Conservation (phyloP, 2,113 vertebrate genomes). For the Carassius auratus region DNA sequence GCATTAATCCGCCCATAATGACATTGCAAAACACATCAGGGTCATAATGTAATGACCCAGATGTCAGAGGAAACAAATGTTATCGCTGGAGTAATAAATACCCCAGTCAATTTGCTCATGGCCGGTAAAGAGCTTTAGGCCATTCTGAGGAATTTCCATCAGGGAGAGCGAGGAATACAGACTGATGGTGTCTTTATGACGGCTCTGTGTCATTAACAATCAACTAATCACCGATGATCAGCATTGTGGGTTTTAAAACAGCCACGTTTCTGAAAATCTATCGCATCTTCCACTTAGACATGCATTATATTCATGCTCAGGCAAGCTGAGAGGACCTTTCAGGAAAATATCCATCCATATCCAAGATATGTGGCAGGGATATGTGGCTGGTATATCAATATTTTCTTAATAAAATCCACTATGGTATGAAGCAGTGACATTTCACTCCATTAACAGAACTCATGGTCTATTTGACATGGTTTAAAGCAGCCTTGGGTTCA, state of each 20-base stretch:
- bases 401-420: not conserved
- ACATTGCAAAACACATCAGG: slow-evolving; percentile 52
- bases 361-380: not conserved
- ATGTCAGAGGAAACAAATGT: slow-evolving; percentile 46
- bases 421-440: not conserved
- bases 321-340: not conserved
- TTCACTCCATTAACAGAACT: not conserved
- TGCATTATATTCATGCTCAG: not conserved
- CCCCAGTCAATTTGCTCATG: slow-evolving; percentile 41
- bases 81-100: slow-evolving; percentile 36
- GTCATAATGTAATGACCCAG: slow-evolving; percentile 50
- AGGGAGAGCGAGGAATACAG: slow-evolving; percentile 31
- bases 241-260: not conserved
- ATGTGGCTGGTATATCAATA: not conserved
- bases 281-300: not conserved
- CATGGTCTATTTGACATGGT: not conserved
- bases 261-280: not conserved
- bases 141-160: slow-evolving; percentile 44
- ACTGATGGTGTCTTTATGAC: slow-evolving; percentile 29
- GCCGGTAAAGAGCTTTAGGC: slow-evolving; percentile 40
- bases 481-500: not conserved
- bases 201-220: slow-evolving; percentile 19
- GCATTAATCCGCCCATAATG: slow-evolving; percentile 48
- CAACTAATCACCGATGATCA: not conserved
- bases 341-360: not conserved